These are phyloP conservation scores for Agrilus planipennis DNA, from an alignment of 1,140 invertebrate species.

Conservation along the genomic window DNA sequence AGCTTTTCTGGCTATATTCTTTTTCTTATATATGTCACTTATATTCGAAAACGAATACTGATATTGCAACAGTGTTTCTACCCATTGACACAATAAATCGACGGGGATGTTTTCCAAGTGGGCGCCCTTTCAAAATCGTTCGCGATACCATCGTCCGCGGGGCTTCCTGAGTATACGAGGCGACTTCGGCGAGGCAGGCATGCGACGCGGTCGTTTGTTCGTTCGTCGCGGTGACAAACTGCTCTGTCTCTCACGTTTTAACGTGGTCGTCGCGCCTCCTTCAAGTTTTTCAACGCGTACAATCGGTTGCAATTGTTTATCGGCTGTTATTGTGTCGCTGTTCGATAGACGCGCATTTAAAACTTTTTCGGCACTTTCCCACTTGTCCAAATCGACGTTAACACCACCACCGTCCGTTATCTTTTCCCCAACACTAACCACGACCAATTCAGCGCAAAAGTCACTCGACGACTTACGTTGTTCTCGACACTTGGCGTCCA, in stretches of 20 bases:
- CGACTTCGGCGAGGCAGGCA: conserved; percentile 25
- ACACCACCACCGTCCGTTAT: conserved; percentile 5
- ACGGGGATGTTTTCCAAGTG: too few relatives aligned
- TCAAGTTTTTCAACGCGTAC: conserved; percentile 29
- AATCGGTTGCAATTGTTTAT: conserved; percentile 22
- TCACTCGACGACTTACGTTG: background rate
- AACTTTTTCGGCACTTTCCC: conserved; percentile 21
- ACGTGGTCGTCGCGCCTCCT: conserved; percentile 10
- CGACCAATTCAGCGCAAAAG: conserved; percentile 6
- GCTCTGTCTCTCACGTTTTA: conserved; percentile 8
- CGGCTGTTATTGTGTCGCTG: conserved; percentile 15
- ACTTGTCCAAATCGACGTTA: conserved; percentile 12
- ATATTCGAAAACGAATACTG: too few relatives aligned
- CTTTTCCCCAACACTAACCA: conserved; percentile 5
- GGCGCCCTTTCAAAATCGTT: too few relatives aligned
- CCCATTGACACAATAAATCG: too few relatives aligned
- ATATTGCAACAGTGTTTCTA: too few relatives aligned
- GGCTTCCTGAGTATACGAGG: conserved; percentile 27
- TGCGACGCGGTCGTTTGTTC: conserved; percentile 16
- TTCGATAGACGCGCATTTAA: conserved; percentile 20
- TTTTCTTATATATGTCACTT: too few relatives aligned
- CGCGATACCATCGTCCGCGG: conserved; percentile 29
- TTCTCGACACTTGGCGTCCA: conserved; percentile 1
- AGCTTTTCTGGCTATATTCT: too few relatives aligned
- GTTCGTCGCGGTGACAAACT: conserved; percentile 18